Conservation (phyloP, 2,113 vertebrate genomes). For the Aplodontia rufa region DNA sequence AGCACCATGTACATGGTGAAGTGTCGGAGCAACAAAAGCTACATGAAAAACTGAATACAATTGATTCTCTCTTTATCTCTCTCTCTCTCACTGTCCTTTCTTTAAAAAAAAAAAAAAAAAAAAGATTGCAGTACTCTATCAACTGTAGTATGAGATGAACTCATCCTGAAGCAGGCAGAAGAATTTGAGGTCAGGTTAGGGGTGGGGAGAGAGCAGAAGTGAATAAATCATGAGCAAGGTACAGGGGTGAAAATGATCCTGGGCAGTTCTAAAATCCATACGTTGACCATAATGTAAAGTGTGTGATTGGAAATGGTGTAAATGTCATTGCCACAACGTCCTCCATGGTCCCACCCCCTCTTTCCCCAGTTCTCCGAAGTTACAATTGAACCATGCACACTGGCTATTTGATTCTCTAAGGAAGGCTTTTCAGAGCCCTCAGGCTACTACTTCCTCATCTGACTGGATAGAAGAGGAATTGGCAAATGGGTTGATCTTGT, state of each 20-base stretch:
- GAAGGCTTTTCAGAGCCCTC: neutral
- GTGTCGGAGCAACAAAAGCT: too few relatives aligned
- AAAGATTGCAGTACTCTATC: neutral
- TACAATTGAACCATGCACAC: neutral
- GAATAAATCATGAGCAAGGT: neutral
- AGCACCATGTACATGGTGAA: too few relatives aligned
- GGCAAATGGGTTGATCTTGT: neutral
- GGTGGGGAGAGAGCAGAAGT: neutral
- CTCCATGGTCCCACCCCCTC: neutral
- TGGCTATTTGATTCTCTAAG: neutral
- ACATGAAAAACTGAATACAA: too few relatives aligned
- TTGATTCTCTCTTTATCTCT: too few relatives aligned
- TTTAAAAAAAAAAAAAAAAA: neutral
- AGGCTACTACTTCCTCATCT: neutral
- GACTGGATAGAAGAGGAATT: neutral
- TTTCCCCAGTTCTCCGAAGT: neutral
- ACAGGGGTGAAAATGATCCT: neutral
- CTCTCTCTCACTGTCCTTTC: too few relatives aligned
- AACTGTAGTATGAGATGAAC: neutral
- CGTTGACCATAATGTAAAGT: neutral
- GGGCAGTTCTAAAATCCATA: conserved; percentile 18
- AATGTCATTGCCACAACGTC: neutral
- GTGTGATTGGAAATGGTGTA: neutral
- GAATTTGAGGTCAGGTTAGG: neutral
- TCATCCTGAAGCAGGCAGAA: neutral